These are phyloP conservation scores for Griposia aprilina DNA, from an alignment of 2,888 invertebrate genomes.

Conservation along the genomic window DNA sequence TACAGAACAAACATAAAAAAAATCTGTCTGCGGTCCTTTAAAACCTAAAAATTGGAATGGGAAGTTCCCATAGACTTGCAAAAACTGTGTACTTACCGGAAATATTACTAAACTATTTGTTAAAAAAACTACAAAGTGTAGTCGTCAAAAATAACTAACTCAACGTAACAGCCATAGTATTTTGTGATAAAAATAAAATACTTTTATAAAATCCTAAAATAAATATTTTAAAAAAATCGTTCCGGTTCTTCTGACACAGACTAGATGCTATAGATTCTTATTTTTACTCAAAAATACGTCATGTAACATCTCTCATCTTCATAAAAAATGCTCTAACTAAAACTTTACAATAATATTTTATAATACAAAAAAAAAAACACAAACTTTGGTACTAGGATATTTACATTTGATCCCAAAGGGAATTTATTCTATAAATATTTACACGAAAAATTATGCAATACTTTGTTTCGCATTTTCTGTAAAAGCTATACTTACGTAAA, in stretches of 20 bases:
- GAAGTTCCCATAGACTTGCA: slow-evolving; percentile 37
- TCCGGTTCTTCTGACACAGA: slow-evolving; percentile 47
- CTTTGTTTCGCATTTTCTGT: slow-evolving; percentile 70
- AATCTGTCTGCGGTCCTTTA: slow-evolving; percentile 14
- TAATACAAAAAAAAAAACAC: slow-evolving; percentile 65
- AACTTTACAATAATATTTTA: slow-evolving; percentile 69
- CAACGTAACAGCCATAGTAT: slow-evolving; percentile 62
- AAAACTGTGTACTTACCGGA: slow-evolving; percentile 15
- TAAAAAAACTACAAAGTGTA: slow-evolving; percentile 30
- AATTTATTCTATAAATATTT: slow-evolving; percentile 60
- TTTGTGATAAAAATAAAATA: slow-evolving; percentile 51
- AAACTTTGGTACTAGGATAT: slow-evolving; percentile 81
- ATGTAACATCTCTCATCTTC: slow-evolving; percentile 61
- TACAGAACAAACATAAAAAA: slow-evolving; percentile 8
- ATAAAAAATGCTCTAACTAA: slow-evolving; percentile 59
- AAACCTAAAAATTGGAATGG: slow-evolving; percentile 24
- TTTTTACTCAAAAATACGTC: slow-evolving; percentile 59
- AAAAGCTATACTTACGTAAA: slow-evolving; percentile 57
- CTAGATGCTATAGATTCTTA: slow-evolving; percentile 61
- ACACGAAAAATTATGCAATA: slow-evolving; percentile 75
- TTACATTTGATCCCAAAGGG: slow-evolving; percentile 70
- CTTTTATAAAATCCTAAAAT: slow-evolving; percentile 20
- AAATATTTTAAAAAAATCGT: slow-evolving; percentile 22
- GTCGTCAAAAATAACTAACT: slow-evolving; percentile 46
- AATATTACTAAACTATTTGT: slow-evolving; percentile 24